Conservation (phyloP, 2,888 invertebrate species). For the Malthinus flaveolus region DNA sequence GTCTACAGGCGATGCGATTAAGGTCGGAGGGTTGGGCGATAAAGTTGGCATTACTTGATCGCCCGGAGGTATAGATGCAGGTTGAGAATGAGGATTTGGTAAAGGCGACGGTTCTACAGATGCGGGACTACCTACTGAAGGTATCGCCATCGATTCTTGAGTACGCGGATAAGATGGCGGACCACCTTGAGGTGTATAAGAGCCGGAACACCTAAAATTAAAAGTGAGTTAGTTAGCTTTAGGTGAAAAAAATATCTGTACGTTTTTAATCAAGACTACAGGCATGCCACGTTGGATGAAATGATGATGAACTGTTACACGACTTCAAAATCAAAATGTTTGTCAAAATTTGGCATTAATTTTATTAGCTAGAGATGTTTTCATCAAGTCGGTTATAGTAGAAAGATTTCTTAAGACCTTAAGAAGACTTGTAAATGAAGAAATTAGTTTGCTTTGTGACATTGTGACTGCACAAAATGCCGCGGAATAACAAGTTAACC, state of each 20-base stretch:
- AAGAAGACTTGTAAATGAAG: too few species aligned
- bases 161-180: constrained; percentile 70
- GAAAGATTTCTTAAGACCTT: too few species aligned
- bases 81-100: constrained; percentile 72
- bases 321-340: too few species aligned
- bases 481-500: too few species aligned
- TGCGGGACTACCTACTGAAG: constrained; percentile 59
- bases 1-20: constrained; percentile 42
- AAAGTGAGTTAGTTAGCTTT: constrained; percentile 27
- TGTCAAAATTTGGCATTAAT: too few species aligned
- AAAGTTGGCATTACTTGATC: constrained; percentile 71
- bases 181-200: constrained; percentile 64
- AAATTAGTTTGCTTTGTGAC: too few species aligned
- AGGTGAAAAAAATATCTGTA: background rate
- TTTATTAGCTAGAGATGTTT: too few species aligned
- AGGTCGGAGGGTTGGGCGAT: constrained; percentile 66
- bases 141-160: constrained; percentile 59
- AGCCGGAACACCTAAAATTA: constrained; percentile 48
- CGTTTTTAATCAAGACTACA: too few species aligned
- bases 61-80: constrained; percentile 66
- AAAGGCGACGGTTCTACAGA: constrained; percentile 65
- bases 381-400: too few species aligned
- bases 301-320: too few species aligned
- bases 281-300: too few species aligned
- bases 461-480: too few species aligned